A percentile compares a stretch with the other conserved stretches of the same genome.
phyloP scores from a whole-genome alignment of 2,888 invertebrate genomes.

The Macroteleia sp. region DNA sequence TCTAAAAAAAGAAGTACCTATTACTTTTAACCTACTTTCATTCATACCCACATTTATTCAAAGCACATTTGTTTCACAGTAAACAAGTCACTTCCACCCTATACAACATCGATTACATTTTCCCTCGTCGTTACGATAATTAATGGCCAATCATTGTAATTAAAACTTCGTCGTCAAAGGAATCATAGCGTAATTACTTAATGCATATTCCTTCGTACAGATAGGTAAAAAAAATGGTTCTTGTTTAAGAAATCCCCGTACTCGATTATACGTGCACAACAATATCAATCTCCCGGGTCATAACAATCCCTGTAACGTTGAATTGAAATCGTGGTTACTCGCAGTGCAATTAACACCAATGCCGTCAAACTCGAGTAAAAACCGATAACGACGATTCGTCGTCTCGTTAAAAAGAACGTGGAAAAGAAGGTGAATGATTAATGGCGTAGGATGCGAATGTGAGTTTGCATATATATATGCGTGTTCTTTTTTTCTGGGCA shows the following conservation, averaged over 20 bases:
- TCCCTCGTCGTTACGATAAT: conserved; percentile 12
- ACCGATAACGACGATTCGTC: conserved; percentile 6
- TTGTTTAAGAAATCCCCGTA: background rate
- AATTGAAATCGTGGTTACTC: background rate
- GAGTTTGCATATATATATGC: background rate
- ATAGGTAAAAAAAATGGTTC: background rate
- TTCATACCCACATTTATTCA: background rate
- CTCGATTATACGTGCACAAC: background rate
- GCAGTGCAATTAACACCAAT: background rate
- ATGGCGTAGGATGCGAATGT: background rate
- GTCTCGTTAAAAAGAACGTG: background rate
- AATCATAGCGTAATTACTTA: conserved; percentile 8
- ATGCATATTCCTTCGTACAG: background rate
- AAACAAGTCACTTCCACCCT: conserved; percentile 21
- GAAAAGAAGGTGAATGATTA: conserved; percentile 6
- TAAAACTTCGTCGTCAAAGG: conserved; percentile 15
- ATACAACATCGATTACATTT: conserved; percentile 22
- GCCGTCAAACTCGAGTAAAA: conserved; percentile 2
- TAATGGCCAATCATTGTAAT: conserved; percentile 34
- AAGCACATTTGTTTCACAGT: conserved; percentile 17
- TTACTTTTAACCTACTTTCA: conserved; percentile 12
- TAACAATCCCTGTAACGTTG: background rate
- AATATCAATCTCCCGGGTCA: background rate
- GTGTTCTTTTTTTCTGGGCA: conserved; percentile 28
- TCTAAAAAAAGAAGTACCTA: no score